Evolutionary conservation across 2,113 vertebrate genomes (phyloP).

Genomic region (Lepidiolamprologus cunningtoni): DNA sequence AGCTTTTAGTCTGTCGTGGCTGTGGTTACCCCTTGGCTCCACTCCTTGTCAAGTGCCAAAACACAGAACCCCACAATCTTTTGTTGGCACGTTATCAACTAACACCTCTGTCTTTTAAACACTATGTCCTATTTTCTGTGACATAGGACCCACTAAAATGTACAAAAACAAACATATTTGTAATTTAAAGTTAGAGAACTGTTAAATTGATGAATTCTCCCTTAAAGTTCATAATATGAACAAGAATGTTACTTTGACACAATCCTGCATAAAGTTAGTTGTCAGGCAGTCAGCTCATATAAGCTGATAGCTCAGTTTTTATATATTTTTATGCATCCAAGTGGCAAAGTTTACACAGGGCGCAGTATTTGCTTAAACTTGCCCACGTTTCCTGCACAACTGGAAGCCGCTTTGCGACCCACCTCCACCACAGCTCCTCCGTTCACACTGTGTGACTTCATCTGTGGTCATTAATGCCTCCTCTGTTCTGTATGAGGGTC

Average conservation of each 20-base stretch:
- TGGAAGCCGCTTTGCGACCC: not conserved
- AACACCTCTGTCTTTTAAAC: not conserved
- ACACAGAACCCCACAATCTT: not conserved
- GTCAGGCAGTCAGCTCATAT: not conserved
- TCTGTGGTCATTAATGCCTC: not conserved
- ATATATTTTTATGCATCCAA: not conserved
- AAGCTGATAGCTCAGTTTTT: not conserved
- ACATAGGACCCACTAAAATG: not conserved
- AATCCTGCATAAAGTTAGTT: not conserved
- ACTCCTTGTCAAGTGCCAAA: not conserved
- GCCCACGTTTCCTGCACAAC: not conserved
- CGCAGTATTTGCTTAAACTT: not conserved
- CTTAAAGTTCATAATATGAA: not conserved
- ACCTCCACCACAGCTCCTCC: not conserved
- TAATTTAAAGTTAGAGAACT: not conserved
- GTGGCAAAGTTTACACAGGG: not conserved
- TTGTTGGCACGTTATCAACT: not conserved
- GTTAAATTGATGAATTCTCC: not conserved
- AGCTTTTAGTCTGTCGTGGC: not conserved
- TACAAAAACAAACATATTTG: not conserved
- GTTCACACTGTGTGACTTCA: not conserved
- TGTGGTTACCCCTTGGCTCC: not conserved
- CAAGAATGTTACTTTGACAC: not conserved
- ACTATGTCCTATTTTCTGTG: rapidly evolving
- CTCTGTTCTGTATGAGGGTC: not conserved